These are phyloP conservation scores for Mallotus villosus DNA, from an alignment of 2,797 vertebrate genomes.

Conservation along the genomic window DNA sequence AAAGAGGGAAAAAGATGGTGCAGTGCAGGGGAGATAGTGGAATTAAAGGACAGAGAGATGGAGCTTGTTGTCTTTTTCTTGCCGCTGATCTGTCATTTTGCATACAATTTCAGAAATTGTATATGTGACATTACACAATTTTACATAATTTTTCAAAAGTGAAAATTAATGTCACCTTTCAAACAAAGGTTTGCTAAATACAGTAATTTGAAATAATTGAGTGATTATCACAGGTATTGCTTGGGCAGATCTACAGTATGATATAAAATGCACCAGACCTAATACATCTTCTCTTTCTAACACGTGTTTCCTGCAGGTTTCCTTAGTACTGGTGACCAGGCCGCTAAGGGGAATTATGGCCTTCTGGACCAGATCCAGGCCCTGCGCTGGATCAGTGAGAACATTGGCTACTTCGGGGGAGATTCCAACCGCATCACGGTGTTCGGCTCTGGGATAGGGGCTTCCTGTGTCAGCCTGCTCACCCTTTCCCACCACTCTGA, in stretches of 20 bases:
- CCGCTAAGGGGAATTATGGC: conserved; percentile 97
- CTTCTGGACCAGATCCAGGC: conserved; percentile 98
- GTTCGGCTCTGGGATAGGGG: conserved; percentile 96
- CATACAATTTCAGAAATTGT: no score
- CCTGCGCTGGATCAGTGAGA: conserved; percentile 97
- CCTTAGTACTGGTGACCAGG: conserved; percentile 96
- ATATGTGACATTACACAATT: no score
- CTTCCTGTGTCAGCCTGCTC: conserved; percentile 96
- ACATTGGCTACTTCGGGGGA: conserved; percentile 97
- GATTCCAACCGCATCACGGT: conserved; percentile 96
- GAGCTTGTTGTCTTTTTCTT: no score
- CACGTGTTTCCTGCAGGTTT: conserved; percentile 77
- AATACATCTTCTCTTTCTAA: no score
- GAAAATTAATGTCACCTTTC: no score
- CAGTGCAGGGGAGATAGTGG: no score
- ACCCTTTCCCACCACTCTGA: conserved; percentile 97
- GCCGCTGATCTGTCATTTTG: no score
- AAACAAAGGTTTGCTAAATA: no score
- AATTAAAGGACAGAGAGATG: no score
- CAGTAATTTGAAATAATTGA: no score
- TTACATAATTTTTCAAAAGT: no score
- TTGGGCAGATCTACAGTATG: conserved; percentile 7
- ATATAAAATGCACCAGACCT: background rate
- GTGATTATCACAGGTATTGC: no score
- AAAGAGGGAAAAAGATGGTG: background rate